These are phyloP conservation scores for Lucilia sericata DNA, from an alignment of 1,140 invertebrate genomes.

Conservation along the genomic window DNA sequence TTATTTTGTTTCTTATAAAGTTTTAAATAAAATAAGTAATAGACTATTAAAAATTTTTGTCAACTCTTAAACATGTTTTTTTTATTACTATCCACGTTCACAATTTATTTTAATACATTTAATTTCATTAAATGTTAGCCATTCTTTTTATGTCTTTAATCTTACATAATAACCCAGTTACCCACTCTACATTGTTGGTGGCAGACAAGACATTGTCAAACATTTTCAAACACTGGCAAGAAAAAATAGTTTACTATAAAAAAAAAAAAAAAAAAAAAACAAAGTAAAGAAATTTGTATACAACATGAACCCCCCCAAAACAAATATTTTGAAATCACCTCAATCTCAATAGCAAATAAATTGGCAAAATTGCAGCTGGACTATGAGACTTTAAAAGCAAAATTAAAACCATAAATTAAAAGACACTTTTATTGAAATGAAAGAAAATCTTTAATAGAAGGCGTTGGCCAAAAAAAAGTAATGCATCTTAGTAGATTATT, in stretches of 20 bases:
- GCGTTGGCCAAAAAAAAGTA: no score
- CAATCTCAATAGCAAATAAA: background rate
- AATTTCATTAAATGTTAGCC: conserved; percentile 17
- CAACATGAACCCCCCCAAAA: no score
- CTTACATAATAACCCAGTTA: conserved; percentile 26
- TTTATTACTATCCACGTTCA: background rate
- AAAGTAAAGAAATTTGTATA: background rate
- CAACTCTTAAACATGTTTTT: no score
- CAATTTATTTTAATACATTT: background rate
- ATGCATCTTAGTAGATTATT: no score
- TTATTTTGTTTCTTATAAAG: no score
- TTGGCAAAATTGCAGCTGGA: conserved; percentile 27
- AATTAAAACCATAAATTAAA: no score
- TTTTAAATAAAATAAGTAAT: no score
- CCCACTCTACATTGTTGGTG: conserved; percentile 7
- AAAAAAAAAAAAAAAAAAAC: no score
- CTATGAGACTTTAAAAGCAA: background rate
- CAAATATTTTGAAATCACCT: background rate
- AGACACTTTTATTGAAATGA: no score
- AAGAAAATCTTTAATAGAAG: no score
- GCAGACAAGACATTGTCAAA: conserved; percentile 2
- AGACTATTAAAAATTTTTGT: no score
- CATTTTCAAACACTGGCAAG: background rate
- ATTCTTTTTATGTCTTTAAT: background rate
- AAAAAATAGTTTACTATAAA: no score